Evolutionary conservation across 1,140 invertebrate genomes (phyloP).

Genomic region (Drosophila ambigua): DNA sequence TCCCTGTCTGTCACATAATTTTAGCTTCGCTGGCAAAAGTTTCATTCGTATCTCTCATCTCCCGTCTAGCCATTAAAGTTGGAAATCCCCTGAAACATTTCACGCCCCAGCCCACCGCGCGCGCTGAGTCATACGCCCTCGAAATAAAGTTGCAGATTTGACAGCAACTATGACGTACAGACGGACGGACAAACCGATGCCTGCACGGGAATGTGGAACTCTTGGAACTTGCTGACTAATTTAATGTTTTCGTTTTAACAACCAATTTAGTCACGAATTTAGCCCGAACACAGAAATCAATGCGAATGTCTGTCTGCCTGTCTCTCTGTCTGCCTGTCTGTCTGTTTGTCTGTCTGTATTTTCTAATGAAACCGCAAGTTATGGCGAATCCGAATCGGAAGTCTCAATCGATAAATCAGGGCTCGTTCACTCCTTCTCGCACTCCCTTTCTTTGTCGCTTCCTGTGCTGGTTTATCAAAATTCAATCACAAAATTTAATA

Average conservation of each 20-base stretch:
- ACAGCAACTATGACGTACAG: slow-evolving; percentile 25
- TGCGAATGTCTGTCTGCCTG: slow-evolving; percentile 23
- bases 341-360: slow-evolving; percentile 22
- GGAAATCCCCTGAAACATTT: too few relatives aligned
- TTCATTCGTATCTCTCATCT: slow-evolving; percentile 37
- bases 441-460: slow-evolving; percentile 17
- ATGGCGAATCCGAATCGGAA: neutral
- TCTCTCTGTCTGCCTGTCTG: too few relatives aligned
- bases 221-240: slow-evolving; percentile 44
- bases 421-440: slow-evolving; percentile 18
- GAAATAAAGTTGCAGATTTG: slow-evolving; percentile 37
- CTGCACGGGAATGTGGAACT: slow-evolving; percentile 32
- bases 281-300: slow-evolving; percentile 28
- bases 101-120: too few relatives aligned
- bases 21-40: slow-evolving; percentile 34
- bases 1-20: neutral
- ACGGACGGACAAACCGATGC: neutral
- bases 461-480: slow-evolving; percentile 51
- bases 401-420: slow-evolving; percentile 43
- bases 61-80: slow-evolving; percentile 33
- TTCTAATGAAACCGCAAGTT: slow-evolving; percentile 46
- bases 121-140: slow-evolving; percentile 12
- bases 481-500: slow-evolving; percentile 79
- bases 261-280: slow-evolving; percentile 35
- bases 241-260: slow-evolving; percentile 54